phyloP scores from a whole-genome alignment of 2,797 vertebrate genomes.

The Gymnodraco acuticeps region DNA sequence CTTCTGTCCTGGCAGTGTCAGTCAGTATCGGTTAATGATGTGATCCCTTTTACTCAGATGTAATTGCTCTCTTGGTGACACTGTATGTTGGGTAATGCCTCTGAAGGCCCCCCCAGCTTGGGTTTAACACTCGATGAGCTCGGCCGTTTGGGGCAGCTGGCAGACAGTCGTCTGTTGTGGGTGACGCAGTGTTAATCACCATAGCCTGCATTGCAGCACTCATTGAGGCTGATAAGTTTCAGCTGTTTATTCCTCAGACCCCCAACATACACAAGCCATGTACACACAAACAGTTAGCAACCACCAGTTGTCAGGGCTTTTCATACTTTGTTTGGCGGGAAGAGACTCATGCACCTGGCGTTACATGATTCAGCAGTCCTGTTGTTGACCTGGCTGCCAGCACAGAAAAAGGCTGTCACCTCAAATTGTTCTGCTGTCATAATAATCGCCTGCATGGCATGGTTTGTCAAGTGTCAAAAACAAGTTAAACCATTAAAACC shows the following conservation, averaged over 20 bases:
- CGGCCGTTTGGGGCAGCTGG: conserved; percentile 67
- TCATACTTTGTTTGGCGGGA: conserved; percentile 41
- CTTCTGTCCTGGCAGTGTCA: conserved; percentile 28
- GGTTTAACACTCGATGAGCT: conserved; percentile 44
- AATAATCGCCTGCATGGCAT: conserved; percentile 5
- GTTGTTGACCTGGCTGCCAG: conserved; percentile 17
- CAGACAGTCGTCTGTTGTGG: conserved; percentile 70
- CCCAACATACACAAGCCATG: conserved; percentile 6
- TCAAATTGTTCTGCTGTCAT: neutral
- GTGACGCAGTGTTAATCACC: conserved; percentile 75
- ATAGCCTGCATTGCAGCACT: conserved; percentile 37
- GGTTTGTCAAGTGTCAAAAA: conserved; percentile 13
- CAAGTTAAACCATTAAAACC: neutral
- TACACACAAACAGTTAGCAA: conserved; percentile 30
- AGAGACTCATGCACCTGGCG: conserved; percentile 58
- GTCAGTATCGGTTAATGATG: conserved; percentile 26
- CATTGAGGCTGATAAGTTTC: conserved; percentile 62
- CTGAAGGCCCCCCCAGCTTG: conserved; percentile 41
- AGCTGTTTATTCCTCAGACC: conserved; percentile 61
- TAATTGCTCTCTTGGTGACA: conserved; percentile 38
- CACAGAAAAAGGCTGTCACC: conserved; percentile 3
- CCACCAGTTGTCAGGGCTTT: conserved; percentile 54
- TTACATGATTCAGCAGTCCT: conserved; percentile 10
- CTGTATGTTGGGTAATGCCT: conserved; percentile 43
- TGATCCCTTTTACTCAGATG: conserved; percentile 41